Conservation (phyloP, 2,888 invertebrate genomes). For the Ectropis crepuscularia region DNA sequence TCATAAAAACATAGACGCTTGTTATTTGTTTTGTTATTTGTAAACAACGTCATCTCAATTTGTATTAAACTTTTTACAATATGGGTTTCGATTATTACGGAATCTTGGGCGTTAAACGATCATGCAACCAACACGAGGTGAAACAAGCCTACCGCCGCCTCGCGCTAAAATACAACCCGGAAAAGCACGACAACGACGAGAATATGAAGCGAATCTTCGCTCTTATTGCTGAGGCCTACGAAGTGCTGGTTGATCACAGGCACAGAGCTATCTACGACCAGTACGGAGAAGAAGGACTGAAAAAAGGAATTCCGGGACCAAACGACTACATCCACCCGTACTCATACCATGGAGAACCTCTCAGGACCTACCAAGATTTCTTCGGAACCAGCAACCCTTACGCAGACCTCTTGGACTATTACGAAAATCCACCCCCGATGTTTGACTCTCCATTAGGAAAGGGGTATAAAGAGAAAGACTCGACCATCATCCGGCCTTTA, state of each 20-base stretch:
- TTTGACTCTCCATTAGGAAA: slow-evolving; percentile 86
- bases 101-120: slow-evolving; percentile 87
- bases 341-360: slow-evolving; percentile 92
- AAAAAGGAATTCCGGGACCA: slow-evolving; percentile 90
- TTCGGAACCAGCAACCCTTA: slow-evolving; percentile 94
- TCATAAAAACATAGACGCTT: neutral
- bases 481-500: slow-evolving; percentile 76
- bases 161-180: slow-evolving; percentile 86
- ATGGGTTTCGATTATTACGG: slow-evolving; percentile 92
- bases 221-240: slow-evolving; percentile 91
- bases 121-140: slow-evolving; percentile 88
- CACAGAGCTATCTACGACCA: slow-evolving; percentile 93
- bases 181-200: slow-evolving; percentile 76
- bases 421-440: slow-evolving; percentile 86
- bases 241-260: slow-evolving; percentile 88
- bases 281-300: slow-evolving; percentile 94
- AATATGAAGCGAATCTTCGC: slow-evolving; percentile 83
- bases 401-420: slow-evolving; percentile 89
- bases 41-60: neutral
- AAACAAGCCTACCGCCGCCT: slow-evolving; percentile 87
- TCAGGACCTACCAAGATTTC: slow-evolving; percentile 90
- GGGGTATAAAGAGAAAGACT: slow-evolving; percentile 86
- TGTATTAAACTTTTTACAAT: slow-evolving; percentile 24
- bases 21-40: no score
- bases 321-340: slow-evolving; percentile 88